Percentiles rank a stretch among this genome's conserved stretches.
Evolutionary conservation across 2,888 invertebrate genomes (phyloP).

Genomic region (Ormyrus pomaceus): DNA sequence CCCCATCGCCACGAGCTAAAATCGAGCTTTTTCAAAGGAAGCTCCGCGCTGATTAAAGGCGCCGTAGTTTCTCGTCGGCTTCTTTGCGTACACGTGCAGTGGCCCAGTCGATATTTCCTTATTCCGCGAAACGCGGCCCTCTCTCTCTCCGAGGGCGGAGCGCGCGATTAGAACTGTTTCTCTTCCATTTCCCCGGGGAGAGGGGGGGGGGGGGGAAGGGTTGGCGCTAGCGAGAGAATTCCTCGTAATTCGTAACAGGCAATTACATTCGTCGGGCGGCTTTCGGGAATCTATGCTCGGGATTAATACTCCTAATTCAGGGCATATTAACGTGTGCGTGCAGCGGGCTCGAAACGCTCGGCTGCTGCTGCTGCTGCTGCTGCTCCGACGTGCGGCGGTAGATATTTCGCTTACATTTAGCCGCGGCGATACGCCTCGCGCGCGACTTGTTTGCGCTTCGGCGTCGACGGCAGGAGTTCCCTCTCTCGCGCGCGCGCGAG

Average conservation of each 20-base stretch:
- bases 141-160: neutral
- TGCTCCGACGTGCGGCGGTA: too few species aligned
- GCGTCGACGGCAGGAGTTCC: neutral
- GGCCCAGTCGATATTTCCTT: slow-evolving; percentile 23
- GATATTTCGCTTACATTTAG: too few species aligned
- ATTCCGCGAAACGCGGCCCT: neutral
- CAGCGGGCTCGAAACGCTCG: slow-evolving; percentile 1
- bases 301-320: slow-evolving; percentile 33
- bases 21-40: too few species aligned
- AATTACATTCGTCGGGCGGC: slow-evolving; percentile 32
- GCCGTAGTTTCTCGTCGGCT: neutral
- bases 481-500: neutral
- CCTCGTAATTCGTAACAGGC: slow-evolving; percentile 47
- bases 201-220: slow-evolving; percentile 11
- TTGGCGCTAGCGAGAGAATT: slow-evolving; percentile 14
- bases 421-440: too few species aligned
- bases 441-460: neutral
- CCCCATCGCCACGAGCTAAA: too few species aligned
- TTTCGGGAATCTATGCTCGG: slow-evolving; percentile 13
- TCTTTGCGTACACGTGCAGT: neutral
- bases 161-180: slow-evolving; percentile 35
- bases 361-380: slow-evolving; percentile 1
- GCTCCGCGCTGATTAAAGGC: neutral
- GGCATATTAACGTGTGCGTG: slow-evolving; percentile 20
- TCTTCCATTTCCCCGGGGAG: slow-evolving; percentile 32